Conservation (phyloP, 64 coral and sea anemone species). For the Pachyseris speciosa region DNA sequence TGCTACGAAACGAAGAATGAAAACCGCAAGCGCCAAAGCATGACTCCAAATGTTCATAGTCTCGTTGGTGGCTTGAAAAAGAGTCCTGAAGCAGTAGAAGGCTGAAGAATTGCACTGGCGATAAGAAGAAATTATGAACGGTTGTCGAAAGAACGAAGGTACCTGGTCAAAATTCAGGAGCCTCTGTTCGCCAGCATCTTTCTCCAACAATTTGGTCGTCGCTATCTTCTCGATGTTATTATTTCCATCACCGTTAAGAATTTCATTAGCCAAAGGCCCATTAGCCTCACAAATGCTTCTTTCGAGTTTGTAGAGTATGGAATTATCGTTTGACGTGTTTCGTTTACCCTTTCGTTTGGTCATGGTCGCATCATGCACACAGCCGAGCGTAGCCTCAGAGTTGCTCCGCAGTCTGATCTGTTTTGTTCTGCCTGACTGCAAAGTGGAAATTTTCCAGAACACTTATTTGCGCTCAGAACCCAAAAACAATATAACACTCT, state of each 20-base stretch:
- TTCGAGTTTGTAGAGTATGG: not conserved
- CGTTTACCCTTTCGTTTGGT: not conserved
- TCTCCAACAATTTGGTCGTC: not conserved
- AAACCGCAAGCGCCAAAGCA: slow-evolving; percentile 68
- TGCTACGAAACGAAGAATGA: slow-evolving; percentile 66
- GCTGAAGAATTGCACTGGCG: slow-evolving; percentile 47
- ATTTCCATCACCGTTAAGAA: not conserved
- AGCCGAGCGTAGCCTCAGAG: too few species aligned
- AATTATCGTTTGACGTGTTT: not conserved
- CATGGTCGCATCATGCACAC: too few species aligned
- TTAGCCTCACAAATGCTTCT: not conserved
- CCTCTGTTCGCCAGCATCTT: not conserved
- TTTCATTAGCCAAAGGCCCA: not conserved
- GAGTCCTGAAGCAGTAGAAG: slow-evolving; percentile 47
- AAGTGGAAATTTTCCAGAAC: too few species aligned
- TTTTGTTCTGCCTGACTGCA: too few species aligned
- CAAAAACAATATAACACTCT: too few species aligned
- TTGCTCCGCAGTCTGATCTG: too few species aligned
- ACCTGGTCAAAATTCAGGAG: slow-evolving; percentile 33
- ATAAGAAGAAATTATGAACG: slow-evolving; percentile 70
- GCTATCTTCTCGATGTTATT: not conserved
- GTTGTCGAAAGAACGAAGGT: slow-evolving; percentile 50
- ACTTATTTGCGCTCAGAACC: too few species aligned
- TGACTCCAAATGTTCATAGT: slow-evolving; percentile 93
- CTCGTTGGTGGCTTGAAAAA: slow-evolving; percentile 73